phyloP scores from a whole-genome alignment of 2,797 vertebrate species.

The Cynopterus sphinx region DNA sequence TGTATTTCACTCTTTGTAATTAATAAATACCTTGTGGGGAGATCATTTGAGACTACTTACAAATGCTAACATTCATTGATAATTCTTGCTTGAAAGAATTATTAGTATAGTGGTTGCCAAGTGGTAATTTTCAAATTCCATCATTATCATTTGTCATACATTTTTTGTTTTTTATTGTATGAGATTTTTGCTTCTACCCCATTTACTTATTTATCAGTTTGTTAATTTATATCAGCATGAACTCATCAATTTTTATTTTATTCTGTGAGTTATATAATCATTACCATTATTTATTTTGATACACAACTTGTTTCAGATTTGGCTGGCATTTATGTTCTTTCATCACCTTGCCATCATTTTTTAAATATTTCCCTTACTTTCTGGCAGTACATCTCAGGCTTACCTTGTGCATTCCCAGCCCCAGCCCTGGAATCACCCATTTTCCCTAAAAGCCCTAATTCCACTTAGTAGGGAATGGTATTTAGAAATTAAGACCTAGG shows the following conservation, averaged over 20 bases:
- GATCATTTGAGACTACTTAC: background rate
- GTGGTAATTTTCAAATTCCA: constrained; percentile 29
- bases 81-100: constrained; percentile 40
- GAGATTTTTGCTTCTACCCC: background rate
- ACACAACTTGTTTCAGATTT: background rate
- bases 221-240: constrained; percentile 30
- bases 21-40: constrained; percentile 8
- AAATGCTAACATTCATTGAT: constrained; percentile 36
- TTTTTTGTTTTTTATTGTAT: background rate
- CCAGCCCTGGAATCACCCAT: background rate
- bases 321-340: background rate
- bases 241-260: constrained; percentile 5
- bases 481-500: constrained; percentile 41
- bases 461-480: background rate
- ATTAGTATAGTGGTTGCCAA: background rate
- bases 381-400: background rate
- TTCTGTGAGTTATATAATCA: background rate
- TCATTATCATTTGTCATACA: background rate
- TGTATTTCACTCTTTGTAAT: background rate
- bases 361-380: background rate
- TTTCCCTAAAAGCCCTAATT: background rate
- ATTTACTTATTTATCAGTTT: background rate
- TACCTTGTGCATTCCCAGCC: background rate
- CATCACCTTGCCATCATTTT: constrained; percentile 23
- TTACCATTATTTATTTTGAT: background rate